Percentiles rank a stretch among this genome's conserved stretches.
phyloP scores from a whole-genome alignment of 1,140 invertebrate genomes.

The Euglossa dilemma region DNA sequence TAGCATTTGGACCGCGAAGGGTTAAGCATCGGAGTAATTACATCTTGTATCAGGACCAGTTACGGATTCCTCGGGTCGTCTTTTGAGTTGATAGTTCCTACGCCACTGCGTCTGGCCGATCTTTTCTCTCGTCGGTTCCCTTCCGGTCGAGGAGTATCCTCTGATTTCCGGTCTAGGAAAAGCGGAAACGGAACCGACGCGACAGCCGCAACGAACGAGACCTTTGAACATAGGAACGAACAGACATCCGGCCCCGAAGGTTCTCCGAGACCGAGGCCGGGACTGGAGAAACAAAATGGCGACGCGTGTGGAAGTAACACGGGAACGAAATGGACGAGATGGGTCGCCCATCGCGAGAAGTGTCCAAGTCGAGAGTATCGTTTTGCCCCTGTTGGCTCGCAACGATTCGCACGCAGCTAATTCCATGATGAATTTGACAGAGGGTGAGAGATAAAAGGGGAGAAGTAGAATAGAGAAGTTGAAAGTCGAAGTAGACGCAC shows the following conservation, averaged over 20 bases:
- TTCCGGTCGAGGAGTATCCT: slow-evolving; percentile 17
- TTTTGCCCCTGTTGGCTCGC: slow-evolving; percentile 75
- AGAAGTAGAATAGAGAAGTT: too few relatives aligned
- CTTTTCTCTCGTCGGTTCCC: neutral
- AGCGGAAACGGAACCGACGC: neutral
- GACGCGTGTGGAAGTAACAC: neutral
- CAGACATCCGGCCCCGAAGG: neutral
- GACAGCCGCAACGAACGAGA: neutral
- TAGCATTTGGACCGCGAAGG: too few relatives aligned
- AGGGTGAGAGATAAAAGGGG: neutral
- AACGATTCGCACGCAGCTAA: slow-evolving; percentile 74
- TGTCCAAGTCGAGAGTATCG: slow-evolving; percentile 36
- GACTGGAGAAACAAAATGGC: neutral
- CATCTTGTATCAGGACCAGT: neutral
- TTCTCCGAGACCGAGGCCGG: too few relatives aligned
- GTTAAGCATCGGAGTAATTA: slow-evolving; percentile 34
- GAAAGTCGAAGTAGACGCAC: neutral
- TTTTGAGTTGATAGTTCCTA: slow-evolving; percentile 33
- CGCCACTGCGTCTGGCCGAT: slow-evolving; percentile 41
- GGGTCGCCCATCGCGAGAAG: slow-evolving; percentile 22
- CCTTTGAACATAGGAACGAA: neutral
- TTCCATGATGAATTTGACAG: neutral
- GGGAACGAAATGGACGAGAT: neutral
- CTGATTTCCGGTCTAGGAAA: neutral
- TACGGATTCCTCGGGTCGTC: neutral